These are phyloP conservation scores for Goniozus legneri DNA, from an alignment of 1,140 invertebrate species.

Conservation along the genomic window DNA sequence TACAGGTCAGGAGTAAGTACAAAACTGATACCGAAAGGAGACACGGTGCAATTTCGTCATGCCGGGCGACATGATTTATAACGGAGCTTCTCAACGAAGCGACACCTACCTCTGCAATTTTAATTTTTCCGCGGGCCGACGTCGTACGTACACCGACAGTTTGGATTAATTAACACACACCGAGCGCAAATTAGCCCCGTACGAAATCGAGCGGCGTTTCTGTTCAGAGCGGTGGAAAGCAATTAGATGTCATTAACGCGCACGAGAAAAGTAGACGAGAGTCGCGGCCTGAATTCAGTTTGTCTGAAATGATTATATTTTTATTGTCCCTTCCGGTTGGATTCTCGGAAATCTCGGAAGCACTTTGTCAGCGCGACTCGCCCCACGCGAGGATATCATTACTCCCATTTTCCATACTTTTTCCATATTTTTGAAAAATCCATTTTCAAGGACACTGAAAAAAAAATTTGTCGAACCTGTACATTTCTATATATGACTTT, in stretches of 20 bases:
- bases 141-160: no score
- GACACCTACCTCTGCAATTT: no score
- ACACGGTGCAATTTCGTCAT: no score
- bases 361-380: conserved; percentile 36
- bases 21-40: no score
- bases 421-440: conserved; percentile 6
- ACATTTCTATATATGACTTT: no score
- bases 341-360: conserved; percentile 52
- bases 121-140: no score
- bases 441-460: no score
- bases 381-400: conserved; percentile 33
- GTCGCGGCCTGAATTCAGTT: conserved; percentile 41
- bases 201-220: conserved; percentile 36
- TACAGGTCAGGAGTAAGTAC: no score
- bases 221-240: conserved; percentile 46
- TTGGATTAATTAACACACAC: conserved; percentile 25
- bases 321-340: conserved; percentile 54
- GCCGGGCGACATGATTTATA: no score
- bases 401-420: neutral
- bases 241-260: conserved; percentile 51
- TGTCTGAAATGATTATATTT: conserved; percentile 52
- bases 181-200: conserved; percentile 24
- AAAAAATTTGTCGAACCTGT: no score
- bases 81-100: no score
- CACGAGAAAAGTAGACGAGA: conserved; percentile 24